phyloP scores from a whole-genome alignment of 2,888 invertebrate genomes.

The Eumerus sabulonum region DNA sequence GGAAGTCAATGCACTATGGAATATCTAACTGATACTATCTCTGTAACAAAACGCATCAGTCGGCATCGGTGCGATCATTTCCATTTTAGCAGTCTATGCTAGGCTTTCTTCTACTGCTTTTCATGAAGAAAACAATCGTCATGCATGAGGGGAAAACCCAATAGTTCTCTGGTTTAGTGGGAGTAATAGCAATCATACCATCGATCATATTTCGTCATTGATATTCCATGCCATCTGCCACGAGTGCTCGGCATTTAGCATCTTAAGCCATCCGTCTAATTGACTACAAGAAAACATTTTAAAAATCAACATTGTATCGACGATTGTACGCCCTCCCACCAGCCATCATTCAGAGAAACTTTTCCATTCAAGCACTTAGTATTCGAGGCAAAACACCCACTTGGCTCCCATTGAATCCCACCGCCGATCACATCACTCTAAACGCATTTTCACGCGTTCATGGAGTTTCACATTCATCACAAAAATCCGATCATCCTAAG shows the following conservation, averaged over 20 bases:
- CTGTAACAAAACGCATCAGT: no score
- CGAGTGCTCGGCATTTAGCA: constrained; percentile 30
- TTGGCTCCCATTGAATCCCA: constrained; percentile 40
- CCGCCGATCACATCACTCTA: constrained; percentile 28
- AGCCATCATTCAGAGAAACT: constrained; percentile 37
- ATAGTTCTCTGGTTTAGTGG: no score
- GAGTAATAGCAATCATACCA: no score
- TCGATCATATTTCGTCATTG: constrained; percentile 9
- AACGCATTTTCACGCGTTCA: constrained; percentile 65
- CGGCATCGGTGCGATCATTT: no score
- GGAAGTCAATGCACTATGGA: no score
- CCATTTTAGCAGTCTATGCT: no score
- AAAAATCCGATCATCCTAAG: constrained; percentile 44
- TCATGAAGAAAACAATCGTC: no score
- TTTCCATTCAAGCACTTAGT: constrained; percentile 9
- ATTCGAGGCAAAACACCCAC: constrained; percentile 43
- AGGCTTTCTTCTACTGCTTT: no score
- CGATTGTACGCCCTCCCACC: constrained; percentile 26
- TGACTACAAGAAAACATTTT: constrained; percentile 9
- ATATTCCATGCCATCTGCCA: constrained; percentile 29
- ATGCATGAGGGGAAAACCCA: no score
- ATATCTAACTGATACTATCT: no score
- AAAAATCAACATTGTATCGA: constrained; percentile 27
- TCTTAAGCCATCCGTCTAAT: constrained; percentile 19
- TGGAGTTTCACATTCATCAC: constrained; percentile 58